Percentiles rank a stretch among this genome's conserved stretches.
phyloP scores from a whole-genome alignment of 1,140 invertebrate species.

The Lamellibrachia luymesi region DNA sequence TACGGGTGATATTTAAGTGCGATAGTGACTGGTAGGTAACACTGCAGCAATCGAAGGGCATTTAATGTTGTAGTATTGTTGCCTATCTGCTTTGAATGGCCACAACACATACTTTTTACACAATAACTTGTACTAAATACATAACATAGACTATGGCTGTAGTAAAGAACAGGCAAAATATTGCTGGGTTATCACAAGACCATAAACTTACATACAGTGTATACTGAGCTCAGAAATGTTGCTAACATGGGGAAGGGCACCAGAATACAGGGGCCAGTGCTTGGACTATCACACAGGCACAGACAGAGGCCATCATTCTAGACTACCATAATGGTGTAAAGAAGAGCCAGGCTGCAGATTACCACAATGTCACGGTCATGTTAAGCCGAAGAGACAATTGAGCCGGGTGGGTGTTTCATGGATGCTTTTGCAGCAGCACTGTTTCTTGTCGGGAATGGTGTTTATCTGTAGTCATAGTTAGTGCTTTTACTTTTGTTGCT shows the following conservation, averaged over 20 bases:
- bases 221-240: background rate
- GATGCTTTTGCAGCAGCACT: background rate
- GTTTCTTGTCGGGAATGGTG: background rate
- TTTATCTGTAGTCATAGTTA: background rate
- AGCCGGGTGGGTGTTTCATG: background rate
- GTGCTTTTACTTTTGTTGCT: background rate
- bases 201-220: background rate
- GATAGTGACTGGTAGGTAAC: background rate
- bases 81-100: background rate
- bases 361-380: background rate
- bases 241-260: background rate
- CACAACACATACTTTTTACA: background rate
- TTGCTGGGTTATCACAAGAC: background rate
- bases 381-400: background rate
- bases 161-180: background rate
- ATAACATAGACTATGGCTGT: background rate
- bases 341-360: background rate
- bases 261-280: background rate
- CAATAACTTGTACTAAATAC: background rate
- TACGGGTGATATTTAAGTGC: conserved; percentile 4
- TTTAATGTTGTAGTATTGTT: background rate
- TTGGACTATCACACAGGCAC: background rate
- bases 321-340: background rate
- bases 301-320: background rate
- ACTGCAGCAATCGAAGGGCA: background rate